These are phyloP conservation scores for Echiichthys vipera DNA, from an alignment of 2,797 vertebrate genomes.

Conservation along the genomic window DNA sequence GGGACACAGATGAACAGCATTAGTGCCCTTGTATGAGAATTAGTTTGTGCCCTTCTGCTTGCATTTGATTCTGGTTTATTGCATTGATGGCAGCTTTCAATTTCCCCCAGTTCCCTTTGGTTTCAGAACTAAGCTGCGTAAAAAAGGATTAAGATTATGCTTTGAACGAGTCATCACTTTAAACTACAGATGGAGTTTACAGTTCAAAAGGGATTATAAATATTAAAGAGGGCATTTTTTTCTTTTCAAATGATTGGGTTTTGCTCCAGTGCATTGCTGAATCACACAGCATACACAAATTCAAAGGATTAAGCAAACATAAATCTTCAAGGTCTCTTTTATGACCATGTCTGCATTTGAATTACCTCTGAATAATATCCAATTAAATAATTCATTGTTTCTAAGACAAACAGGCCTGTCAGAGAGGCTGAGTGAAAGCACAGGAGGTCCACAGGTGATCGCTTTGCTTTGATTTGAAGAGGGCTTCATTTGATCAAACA, in stretches of 20 bases:
- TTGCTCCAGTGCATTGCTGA: conserved; percentile 74
- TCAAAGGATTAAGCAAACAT: conserved; percentile 80
- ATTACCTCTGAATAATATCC: conserved; percentile 78
- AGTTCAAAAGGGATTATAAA: conserved; percentile 86
- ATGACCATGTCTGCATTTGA: conserved; percentile 73
- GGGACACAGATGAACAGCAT: conserved; percentile 66
- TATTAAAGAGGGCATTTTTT: conserved; percentile 81
- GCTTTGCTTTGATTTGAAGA: conserved; percentile 50
- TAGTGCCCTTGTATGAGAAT: conserved; percentile 69
- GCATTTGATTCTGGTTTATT: conserved; percentile 77
- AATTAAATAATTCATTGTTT: conserved; percentile 81
- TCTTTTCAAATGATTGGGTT: conserved; percentile 78
- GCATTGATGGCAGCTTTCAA: conserved; percentile 81
- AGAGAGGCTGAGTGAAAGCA: conserved; percentile 41
- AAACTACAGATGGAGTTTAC: conserved; percentile 86
- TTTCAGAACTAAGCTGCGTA: conserved; percentile 79
- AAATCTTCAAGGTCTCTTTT: conserved; percentile 77
- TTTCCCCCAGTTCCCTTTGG: conserved; percentile 75
- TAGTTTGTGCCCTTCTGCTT: conserved; percentile 66
- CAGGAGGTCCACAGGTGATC: conserved; percentile 51
- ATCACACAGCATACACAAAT: conserved; percentile 74
- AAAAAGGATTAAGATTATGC: conserved; percentile 84
- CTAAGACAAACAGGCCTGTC: conserved; percentile 63
- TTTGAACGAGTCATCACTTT: conserved; percentile 86
- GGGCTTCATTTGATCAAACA: conserved; percentile 43